Conservation (phyloP, 1,140 invertebrate species). For the Bombus polaris region DNA sequence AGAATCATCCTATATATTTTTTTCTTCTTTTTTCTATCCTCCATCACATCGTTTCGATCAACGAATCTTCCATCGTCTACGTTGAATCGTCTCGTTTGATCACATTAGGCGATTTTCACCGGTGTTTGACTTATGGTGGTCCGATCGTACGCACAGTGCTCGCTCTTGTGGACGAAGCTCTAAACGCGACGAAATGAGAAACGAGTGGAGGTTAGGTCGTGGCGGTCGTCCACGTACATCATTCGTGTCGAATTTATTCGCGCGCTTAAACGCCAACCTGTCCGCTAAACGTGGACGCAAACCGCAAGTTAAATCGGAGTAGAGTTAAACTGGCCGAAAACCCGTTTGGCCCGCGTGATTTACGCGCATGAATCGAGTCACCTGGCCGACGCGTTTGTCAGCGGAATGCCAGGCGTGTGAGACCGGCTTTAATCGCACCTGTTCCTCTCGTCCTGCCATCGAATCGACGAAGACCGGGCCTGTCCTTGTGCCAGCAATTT, state of each 20-base stretch:
- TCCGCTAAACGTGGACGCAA: slow-evolving; percentile 46
- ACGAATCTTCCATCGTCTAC: too few relatives aligned
- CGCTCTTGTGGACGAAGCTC: too few relatives aligned
- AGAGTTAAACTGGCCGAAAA: slow-evolving; percentile 44
- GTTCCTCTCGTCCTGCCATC: not conserved
- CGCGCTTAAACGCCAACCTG: slow-evolving; percentile 35
- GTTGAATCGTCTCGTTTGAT: too few relatives aligned
- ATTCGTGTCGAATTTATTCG: slow-evolving; percentile 54
- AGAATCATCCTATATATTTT: too few relatives aligned
- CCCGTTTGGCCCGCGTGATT: slow-evolving; percentile 65
- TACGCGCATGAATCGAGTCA: slow-evolving; percentile 67
- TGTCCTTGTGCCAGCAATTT: not conserved
- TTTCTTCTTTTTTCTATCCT: too few relatives aligned
- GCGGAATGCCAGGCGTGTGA: slow-evolving; percentile 11
- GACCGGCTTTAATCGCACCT: slow-evolving; percentile 35
- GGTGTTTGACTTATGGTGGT: too few relatives aligned
- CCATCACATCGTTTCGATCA: too few relatives aligned
- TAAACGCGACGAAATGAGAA: not conserved
- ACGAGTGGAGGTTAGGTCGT: not conserved
- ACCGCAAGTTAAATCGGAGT: slow-evolving; percentile 54
- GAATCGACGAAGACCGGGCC: not conserved
- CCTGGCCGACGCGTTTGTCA: slow-evolving; percentile 50
- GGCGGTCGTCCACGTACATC: slow-evolving; percentile 18
- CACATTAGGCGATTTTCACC: too few relatives aligned
- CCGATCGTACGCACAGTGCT: too few relatives aligned